Conservation (phyloP, 2,888 invertebrate species). For the Polydrusus cervinus region DNA sequence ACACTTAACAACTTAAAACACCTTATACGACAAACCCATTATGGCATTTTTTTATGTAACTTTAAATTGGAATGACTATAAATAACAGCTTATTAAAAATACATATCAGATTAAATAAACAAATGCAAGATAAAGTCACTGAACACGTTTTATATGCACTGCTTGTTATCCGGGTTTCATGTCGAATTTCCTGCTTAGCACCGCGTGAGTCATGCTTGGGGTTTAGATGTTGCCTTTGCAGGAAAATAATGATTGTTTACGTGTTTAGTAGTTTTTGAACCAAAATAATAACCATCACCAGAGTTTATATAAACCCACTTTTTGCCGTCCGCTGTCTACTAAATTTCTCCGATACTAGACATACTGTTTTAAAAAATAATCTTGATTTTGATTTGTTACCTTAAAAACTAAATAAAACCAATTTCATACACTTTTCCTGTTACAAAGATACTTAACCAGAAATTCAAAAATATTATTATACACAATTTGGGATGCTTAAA, state of each 20-base stretch:
- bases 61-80: background rate
- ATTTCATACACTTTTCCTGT: too few species aligned
- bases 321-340: too few species aligned
- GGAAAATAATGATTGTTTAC: background rate
- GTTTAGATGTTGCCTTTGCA: slow-evolving; percentile 1
- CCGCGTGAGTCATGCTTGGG: slow-evolving; percentile 8
- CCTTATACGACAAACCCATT: background rate
- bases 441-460: too few species aligned
- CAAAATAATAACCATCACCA: background rate
- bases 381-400: too few species aligned
- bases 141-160: slow-evolving; percentile 22
- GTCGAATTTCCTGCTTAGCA: slow-evolving; percentile 19
- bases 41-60: background rate
- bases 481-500: too few species aligned
- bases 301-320: too few species aligned
- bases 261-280: background rate
- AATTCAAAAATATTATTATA: too few species aligned
- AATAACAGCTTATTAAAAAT: slow-evolving; percentile 24
- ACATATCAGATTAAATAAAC: slow-evolving; percentile 6
- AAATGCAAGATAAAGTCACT: slow-evolving; percentile 22
- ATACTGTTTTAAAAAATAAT: too few species aligned
- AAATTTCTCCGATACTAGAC: too few species aligned
- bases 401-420: too few species aligned
- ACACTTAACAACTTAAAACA: too few species aligned
- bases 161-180: slow-evolving; percentile 18